A percentile compares a stretch with the other conserved stretches of the same genome.
Conservation (phyloP, 2,888 invertebrate genomes). For the Glaucopsyche alexis region DNA sequence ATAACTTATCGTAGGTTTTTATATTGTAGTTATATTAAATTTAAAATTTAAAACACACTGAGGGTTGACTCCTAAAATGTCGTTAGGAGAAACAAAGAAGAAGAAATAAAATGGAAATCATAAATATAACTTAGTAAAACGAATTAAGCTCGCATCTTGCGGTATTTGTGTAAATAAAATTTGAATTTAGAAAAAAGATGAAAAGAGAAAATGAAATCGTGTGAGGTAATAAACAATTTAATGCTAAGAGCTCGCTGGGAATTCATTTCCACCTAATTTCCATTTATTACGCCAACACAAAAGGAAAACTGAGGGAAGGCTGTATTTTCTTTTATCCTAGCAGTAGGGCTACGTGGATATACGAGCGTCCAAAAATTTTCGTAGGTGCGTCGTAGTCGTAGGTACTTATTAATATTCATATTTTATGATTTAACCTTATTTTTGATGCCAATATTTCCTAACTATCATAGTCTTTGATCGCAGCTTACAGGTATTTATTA, state of each 20-base stretch:
- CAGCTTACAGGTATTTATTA: too few species aligned
- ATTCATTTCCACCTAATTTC: slow-evolving; percentile 51
- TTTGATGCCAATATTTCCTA: too few species aligned
- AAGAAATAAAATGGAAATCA: background rate
- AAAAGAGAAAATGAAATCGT: background rate
- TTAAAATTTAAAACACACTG: too few species aligned
- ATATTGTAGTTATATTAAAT: too few species aligned
- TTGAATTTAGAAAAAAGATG: background rate
- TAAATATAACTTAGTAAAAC: background rate
- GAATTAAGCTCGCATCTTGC: background rate
- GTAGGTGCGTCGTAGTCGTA: too few species aligned
- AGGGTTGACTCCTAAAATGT: too few species aligned
- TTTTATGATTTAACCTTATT: too few species aligned
- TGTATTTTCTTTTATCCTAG: slow-evolving; percentile 33
- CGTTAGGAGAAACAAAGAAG: background rate
- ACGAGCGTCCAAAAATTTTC: background rate
- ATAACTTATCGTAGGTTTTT: too few species aligned
- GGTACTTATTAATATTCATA: too few species aligned
- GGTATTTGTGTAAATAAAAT: background rate
- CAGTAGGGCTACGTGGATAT: background rate
- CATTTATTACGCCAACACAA: slow-evolving; percentile 48
- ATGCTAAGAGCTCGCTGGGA: slow-evolving; percentile 39
- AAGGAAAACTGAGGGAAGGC: slow-evolving; percentile 34
- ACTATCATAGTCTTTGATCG: too few species aligned
- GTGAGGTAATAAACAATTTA: slow-evolving; percentile 15